phyloP scores from a whole-genome alignment of 2,888 invertebrate genomes.

The Sesia apiformis region DNA sequence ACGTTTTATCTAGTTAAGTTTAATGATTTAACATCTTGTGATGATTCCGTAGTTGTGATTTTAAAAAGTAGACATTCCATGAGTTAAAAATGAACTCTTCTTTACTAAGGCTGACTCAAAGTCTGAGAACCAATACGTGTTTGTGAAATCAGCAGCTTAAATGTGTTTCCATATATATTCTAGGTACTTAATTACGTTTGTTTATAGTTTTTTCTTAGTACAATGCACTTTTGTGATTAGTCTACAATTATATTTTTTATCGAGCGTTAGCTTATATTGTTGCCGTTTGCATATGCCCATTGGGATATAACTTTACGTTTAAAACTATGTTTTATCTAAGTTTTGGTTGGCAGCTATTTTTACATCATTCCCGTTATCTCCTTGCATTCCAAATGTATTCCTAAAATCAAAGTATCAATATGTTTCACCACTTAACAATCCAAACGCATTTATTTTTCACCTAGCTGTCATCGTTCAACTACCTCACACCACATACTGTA shows the following conservation, averaged over 20 bases:
- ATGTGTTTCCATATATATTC: slow-evolving; percentile 8
- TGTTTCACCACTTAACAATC: slow-evolving; percentile 29
- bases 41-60: slow-evolving; percentile 20
- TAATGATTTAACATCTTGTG: too few relatives aligned
- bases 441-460: slow-evolving; percentile 25
- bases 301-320: too few relatives aligned
- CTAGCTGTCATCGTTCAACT: slow-evolving; percentile 40
- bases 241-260: slow-evolving; percentile 11
- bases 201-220: slow-evolving; percentile 31
- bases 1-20: too few relatives aligned
- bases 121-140: slow-evolving; percentile 32
- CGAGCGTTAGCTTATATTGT: slow-evolving; percentile 2
- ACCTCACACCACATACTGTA: slow-evolving; percentile 60
- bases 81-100: slow-evolving; percentile 35
- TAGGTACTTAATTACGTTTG: slow-evolving; percentile 32
- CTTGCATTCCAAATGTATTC: slow-evolving; percentile 8
- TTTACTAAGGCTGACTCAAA: slow-evolving; percentile 53
- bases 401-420: slow-evolving; percentile 4
- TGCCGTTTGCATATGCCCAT: slow-evolving; percentile 2
- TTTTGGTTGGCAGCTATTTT: slow-evolving; percentile 3
- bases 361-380: slow-evolving; percentile 4
- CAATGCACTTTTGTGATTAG: slow-evolving; percentile 51
- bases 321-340: too few relatives aligned
- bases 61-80: slow-evolving; percentile 59
- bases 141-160: slow-evolving; percentile 21